Evolutionary conservation across 2,888 invertebrate genomes (phyloP).

Genomic region (Acronicta psi): DNA sequence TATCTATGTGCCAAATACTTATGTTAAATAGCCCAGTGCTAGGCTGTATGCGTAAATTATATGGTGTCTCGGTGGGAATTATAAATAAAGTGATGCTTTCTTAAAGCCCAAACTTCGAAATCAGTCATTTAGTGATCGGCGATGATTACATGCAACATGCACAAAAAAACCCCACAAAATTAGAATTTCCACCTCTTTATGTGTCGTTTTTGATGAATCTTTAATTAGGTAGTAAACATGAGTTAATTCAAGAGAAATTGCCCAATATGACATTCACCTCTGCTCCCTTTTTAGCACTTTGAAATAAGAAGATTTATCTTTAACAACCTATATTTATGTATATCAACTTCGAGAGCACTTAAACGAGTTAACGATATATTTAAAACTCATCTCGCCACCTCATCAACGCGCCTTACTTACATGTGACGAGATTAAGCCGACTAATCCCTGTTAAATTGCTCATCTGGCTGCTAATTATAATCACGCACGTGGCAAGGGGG

Average conservation of each 20-base stretch:
- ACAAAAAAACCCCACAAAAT: too few relatives aligned
- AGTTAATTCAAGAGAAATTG: too few relatives aligned
- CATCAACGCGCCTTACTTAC: constrained; percentile 48
- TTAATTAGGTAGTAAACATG: too few relatives aligned
- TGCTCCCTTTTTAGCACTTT: too few relatives aligned
- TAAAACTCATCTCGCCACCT: constrained; percentile 49
- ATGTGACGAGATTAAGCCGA: constrained; percentile 75
- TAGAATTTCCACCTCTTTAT: too few relatives aligned
- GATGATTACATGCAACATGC: too few relatives aligned
- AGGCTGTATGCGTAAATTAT: constrained; percentile 15
- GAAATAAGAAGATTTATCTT: too few relatives aligned
- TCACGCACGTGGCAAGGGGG: constrained; percentile 72
- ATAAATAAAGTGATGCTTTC: too few relatives aligned
- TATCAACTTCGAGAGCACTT: neutral
- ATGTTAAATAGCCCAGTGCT: constrained; percentile 31
- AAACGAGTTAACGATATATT: constrained; percentile 38
- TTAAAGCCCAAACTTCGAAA: too few relatives aligned
- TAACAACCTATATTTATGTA: neutral
- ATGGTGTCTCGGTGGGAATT: constrained; percentile 5
- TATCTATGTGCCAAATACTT: constrained; percentile 45
- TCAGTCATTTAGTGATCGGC: too few relatives aligned
- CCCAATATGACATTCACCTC: too few relatives aligned
- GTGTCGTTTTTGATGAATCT: too few relatives aligned
- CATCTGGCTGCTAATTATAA: constrained; percentile 78
- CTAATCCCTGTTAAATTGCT: constrained; percentile 82